These are phyloP conservation scores for Pristionchus pacificus DNA, from an alignment of 1,140 invertebrate species.

Conservation along the genomic window DNA sequence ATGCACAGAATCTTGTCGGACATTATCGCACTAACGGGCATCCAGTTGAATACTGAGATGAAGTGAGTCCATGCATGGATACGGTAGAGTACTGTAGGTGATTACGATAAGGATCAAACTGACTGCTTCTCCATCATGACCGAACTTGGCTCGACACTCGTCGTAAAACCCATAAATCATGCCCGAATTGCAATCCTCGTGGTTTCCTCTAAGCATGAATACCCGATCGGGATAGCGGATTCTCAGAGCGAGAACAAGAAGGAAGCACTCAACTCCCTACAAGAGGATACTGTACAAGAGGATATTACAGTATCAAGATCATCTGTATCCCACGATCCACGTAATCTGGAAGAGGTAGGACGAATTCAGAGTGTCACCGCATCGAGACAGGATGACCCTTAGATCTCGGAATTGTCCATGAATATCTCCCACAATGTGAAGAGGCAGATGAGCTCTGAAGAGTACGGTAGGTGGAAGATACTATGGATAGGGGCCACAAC, in stretches of 20 bases:
- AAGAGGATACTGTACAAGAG: background rate
- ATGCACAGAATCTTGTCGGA: conserved; percentile 82
- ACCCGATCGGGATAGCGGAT: conserved; percentile 57
- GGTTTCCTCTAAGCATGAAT: conserved; percentile 87
- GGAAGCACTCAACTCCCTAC: background rate
- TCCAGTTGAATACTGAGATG: conserved; percentile 30
- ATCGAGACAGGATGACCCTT: background rate
- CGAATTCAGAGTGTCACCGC: background rate
- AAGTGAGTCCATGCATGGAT: conserved; percentile 14
- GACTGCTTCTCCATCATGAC: conserved; percentile 23
- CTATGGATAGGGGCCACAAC: too few relatives aligned
- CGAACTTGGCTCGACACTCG: conserved; percentile 19
- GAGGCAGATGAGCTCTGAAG: background rate
- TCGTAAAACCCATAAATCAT: conserved; percentile 96
- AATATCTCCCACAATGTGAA: background rate
- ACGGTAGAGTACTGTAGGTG: too few relatives aligned
- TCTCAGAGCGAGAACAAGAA: background rate
- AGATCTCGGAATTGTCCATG: background rate
- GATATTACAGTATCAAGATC: background rate
- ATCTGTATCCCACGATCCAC: background rate
- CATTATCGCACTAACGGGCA: conserved; percentile 65
- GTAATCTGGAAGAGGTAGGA: background rate
- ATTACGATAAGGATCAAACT: conserved; percentile 31
- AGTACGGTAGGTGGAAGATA: background rate
- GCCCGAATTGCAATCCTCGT: conserved; percentile 96